A percentile compares a stretch with the other conserved stretches of the same genome.
phyloP scores from a whole-genome alignment of 2,113 vertebrate genomes.

The Echinops telfairi region DNA sequence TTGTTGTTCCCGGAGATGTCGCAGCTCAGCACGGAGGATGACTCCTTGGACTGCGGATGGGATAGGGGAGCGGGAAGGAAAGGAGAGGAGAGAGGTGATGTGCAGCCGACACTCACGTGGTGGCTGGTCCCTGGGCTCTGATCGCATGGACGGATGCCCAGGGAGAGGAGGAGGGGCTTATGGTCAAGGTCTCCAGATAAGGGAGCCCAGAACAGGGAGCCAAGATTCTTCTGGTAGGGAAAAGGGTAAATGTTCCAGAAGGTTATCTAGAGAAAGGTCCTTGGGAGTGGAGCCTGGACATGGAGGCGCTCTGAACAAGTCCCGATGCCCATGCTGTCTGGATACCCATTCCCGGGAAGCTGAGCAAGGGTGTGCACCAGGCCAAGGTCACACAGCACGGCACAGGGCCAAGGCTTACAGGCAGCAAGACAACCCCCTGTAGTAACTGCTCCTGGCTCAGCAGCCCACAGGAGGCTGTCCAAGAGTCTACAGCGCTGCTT shows the following conservation, averaged over 20 bases:
- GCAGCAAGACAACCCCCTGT: fast-evolving
- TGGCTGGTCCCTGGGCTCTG: fast-evolving
- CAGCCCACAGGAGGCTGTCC: background rate
- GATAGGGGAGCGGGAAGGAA: fast-evolving
- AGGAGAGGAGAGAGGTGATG: background rate
- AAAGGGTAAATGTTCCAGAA: background rate
- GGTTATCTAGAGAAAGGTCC: background rate
- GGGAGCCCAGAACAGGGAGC: background rate
- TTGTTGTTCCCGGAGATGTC: constrained; percentile 98
- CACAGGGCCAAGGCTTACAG: background rate
- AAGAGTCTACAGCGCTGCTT: background rate
- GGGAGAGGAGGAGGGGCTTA: background rate
- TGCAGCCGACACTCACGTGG: fast-evolving
- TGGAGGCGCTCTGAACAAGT: background rate
- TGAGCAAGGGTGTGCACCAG: background rate
- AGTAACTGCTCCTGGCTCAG: too few relatives aligned
- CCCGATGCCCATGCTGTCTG: background rate
- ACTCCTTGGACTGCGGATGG: constrained; percentile 94
- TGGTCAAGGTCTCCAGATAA: background rate
- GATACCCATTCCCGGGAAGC: background rate
- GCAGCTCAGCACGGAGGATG: constrained; percentile 97
- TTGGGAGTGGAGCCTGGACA: background rate
- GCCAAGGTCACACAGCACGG: background rate
- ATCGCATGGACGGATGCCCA: background rate
- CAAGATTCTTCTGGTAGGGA: background rate